Base-by-base conservation (phyloP, 2,113 vertebrate species). In the Ranitomeya imitator region DNA sequence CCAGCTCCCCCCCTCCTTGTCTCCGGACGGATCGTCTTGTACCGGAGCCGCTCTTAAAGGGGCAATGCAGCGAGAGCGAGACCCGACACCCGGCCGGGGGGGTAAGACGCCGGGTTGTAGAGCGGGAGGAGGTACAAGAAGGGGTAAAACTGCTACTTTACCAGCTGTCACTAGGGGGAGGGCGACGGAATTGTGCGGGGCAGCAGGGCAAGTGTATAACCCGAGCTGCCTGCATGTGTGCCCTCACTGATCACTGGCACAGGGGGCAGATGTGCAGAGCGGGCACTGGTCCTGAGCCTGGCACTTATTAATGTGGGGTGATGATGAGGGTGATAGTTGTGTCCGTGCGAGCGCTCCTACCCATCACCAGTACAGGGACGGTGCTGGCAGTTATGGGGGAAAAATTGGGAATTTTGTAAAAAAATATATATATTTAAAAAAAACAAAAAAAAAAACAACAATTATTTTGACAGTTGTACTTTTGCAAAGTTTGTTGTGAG, bases 21-120 rank as follows among this genome's bases (percentile, higher is more conserved):
- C 86, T 87, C 63, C 86, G 51, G 79, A 83, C 86, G 79, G 79
- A 88, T 59, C 86, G 86, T 71, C 79, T 88, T 88, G 79, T 81
- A 88, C 86, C 86, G 86, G 86, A 88, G 86, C 79, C 86, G 86
- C 86, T 82, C 86, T 88, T 88, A 88, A 88, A 88, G 86, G 86
- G 86, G 86, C 79, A 80, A 88, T 88, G 86, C 67, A 88, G 52
- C 65, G 79, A 18, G 31, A 74, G 31, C 54, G 55, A 51, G 54
- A 11, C 78, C 63, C 78, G 86, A 54, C 19, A 71, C 54, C 78
- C 65, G 73, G 79, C 63, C 31, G 16, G 54, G 79, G 86, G 85
- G 86, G 86, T 88, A 55, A 88, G 86, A 51, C 86, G 52, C 52
- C 13, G 79, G 55, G 63, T 15, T 26, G 57, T 37, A 69, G 55